Conservation (phyloP, 2,113 vertebrate species). For the Nothoprocta perdicaria region DNA sequence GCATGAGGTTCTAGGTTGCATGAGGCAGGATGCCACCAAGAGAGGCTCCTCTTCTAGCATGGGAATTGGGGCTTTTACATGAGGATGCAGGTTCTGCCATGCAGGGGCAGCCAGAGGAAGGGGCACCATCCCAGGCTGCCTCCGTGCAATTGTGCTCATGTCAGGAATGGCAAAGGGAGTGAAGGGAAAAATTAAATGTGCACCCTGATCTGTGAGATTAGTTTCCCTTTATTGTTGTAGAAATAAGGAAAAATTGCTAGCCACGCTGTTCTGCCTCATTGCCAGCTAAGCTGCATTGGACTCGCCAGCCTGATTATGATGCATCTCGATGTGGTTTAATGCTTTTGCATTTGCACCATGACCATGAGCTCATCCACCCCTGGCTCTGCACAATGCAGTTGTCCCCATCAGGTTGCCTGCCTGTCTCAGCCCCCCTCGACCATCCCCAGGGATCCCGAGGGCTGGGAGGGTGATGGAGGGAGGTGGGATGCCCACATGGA, state of each 20-base stretch:
- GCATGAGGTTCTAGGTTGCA: too few relatives aligned
- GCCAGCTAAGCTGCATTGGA: neutral
- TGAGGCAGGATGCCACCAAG: neutral
- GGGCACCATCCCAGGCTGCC: neutral
- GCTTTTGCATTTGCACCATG: neutral
- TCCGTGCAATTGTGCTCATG: constrained; percentile 15
- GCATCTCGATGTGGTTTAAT: fast-evolving
- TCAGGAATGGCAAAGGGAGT: constrained; percentile 9
- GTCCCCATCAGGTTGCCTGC: neutral
- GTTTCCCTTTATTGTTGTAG: constrained; percentile 28
- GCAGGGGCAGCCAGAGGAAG: neutral
- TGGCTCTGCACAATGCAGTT: neutral
- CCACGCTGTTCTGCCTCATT: neutral
- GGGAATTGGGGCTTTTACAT: neutral
- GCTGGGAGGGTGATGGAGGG: neutral
- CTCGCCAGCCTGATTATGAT: neutral
- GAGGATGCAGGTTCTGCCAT: neutral
- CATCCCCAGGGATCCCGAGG: neutral
- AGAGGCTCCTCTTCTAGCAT: neutral
- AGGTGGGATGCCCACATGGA: neutral
- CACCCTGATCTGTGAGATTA: neutral
- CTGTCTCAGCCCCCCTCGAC: neutral
- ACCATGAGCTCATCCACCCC: neutral
- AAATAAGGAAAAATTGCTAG: neutral
- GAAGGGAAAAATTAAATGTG: constrained; percentile 24